Evolutionary conservation across 2,888 invertebrate species (phyloP).

Genomic region (Polymixis lichenea): DNA sequence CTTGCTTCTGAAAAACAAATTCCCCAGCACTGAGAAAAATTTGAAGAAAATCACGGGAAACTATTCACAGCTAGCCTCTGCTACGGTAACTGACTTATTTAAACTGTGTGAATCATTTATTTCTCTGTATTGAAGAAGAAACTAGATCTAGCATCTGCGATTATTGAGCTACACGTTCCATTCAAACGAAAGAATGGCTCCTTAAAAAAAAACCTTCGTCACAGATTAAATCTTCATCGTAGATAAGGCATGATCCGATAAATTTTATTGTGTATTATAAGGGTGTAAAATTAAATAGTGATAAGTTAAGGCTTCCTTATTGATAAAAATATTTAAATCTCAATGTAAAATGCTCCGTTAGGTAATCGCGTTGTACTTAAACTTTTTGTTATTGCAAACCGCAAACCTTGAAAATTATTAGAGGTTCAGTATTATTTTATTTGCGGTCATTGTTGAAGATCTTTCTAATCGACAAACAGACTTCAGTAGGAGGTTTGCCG

Average conservation of each 20-base stretch:
- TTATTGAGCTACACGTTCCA: neutral
- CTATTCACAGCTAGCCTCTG: neutral
- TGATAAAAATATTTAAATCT: slow-evolving; percentile 24
- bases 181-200: neutral
- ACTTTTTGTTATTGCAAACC: slow-evolving; percentile 67
- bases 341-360: slow-evolving; percentile 40
- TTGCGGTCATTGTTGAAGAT: slow-evolving; percentile 82
- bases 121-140: neutral
- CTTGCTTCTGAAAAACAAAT: neutral
- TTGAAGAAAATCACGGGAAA: slow-evolving; percentile 2
- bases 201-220: neutral
- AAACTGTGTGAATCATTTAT: no score
- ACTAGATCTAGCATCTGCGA: neutral
- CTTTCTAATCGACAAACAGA: slow-evolving; percentile 77
- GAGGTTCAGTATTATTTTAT: slow-evolving; percentile 74
- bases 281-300: slow-evolving; percentile 24
- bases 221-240: slow-evolving; percentile 22
- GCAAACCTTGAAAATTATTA: slow-evolving; percentile 73
- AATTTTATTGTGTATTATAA: slow-evolving; percentile 3
- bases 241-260: slow-evolving; percentile 32
- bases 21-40: neutral
- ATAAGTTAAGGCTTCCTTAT: slow-evolving; percentile 12
- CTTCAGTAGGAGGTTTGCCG: slow-evolving; percentile 76
- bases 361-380: slow-evolving; percentile 60
- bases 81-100: neutral